phyloP scores from a whole-genome alignment of 2,797 vertebrate species.

The Peromyscus attwateri region DNA sequence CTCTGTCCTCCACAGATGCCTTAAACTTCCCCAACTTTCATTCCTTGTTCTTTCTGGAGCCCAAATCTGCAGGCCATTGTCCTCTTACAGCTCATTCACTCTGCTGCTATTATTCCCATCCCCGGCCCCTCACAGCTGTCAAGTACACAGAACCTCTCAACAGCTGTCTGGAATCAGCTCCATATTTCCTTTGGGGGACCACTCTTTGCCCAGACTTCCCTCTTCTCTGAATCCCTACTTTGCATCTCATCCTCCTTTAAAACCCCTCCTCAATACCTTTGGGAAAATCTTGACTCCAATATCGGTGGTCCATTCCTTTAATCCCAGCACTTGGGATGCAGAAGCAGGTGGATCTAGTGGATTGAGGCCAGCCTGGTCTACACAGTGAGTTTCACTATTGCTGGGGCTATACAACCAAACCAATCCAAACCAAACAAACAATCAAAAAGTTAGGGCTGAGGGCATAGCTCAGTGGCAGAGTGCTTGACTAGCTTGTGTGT shows the following conservation, averaged over 20 bases:
- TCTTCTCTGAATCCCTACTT: not conserved
- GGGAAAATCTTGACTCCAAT: not conserved
- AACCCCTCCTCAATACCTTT: not conserved
- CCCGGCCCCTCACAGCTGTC: not conserved
- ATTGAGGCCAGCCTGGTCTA: too few species aligned
- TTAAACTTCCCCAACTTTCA: not conserved
- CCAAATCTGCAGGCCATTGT: not conserved
- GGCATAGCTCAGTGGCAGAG: not conserved
- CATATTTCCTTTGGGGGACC: not conserved
- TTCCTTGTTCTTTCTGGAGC: not conserved
- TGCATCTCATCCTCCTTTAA: not conserved
- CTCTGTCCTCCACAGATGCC: not conserved
- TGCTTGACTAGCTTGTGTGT: not conserved
- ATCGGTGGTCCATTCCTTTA: too few species aligned
- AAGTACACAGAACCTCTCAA: not conserved
- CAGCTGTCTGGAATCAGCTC: not conserved
- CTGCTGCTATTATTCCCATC: not conserved
- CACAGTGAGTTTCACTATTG: too few species aligned
- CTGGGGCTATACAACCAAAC: not conserved
- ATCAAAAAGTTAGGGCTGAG: not conserved
- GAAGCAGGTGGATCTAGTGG: too few species aligned
- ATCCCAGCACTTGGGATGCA: too few species aligned
- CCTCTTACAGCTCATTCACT: too few species aligned
- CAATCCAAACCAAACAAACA: not conserved
- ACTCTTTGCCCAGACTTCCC: not conserved